These are phyloP conservation scores for Ctenomys sociabilis DNA, from an alignment of 2,113 vertebrate genomes.

Conservation along the genomic window DNA sequence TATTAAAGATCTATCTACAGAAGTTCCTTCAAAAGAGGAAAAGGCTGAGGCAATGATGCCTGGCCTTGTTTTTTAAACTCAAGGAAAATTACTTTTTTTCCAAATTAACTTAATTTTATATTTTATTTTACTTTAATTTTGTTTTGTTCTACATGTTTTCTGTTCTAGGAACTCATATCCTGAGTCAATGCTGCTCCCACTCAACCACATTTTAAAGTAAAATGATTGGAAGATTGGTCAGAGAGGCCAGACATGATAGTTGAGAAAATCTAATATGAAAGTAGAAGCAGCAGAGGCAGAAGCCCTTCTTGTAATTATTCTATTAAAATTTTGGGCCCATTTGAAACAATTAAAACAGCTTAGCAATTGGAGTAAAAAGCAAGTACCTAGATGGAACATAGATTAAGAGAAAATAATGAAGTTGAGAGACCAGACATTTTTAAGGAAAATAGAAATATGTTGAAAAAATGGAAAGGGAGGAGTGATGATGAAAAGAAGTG, in stretches of 20 bases:
- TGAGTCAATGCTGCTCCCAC: not conserved
- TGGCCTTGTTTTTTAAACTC: not conserved
- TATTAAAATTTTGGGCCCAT: not conserved
- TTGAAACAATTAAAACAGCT: not conserved
- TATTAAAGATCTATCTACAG: not conserved
- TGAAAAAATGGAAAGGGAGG: not conserved
- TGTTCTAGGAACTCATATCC: not conserved
- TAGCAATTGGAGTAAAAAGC: not conserved
- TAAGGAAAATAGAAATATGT: not conserved
- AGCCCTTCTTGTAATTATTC: not conserved
- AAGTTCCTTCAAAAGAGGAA: not conserved
- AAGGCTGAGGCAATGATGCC: not conserved
- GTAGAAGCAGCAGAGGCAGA: not conserved
- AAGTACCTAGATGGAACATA: not conserved
- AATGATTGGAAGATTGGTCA: not conserved
- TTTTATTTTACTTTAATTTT: not conserved
- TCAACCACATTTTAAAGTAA: not conserved
- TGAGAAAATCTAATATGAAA: not conserved
- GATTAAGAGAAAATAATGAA: not conserved
- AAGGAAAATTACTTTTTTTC: not conserved
- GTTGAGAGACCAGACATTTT: not conserved
- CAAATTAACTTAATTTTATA: not conserved
- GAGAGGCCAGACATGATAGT: not conserved
- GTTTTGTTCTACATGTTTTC: not conserved
- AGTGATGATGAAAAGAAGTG: not conserved